Percentiles rank a stretch among this genome's conserved stretches.
Conservation (phyloP, 1,140 invertebrate genomes). For the Magallana ariakensis region DNA sequence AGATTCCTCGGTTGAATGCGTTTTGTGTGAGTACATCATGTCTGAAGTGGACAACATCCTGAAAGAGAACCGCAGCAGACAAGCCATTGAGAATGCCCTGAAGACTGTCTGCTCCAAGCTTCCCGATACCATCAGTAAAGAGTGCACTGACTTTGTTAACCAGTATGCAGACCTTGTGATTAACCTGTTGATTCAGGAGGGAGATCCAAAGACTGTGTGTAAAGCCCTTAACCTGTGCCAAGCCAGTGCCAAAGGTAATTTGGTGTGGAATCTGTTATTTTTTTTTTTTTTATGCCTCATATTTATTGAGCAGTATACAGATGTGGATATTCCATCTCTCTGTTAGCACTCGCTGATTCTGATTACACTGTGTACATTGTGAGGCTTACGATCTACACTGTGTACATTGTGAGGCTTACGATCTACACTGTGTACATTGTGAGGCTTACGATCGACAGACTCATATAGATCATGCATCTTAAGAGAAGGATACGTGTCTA, state of each 20-base stretch:
- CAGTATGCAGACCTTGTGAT: slow-evolving; percentile 89
- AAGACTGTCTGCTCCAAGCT: slow-evolving; percentile 84
- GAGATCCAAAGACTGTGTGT: slow-evolving; percentile 88
- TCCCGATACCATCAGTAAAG: slow-evolving; percentile 83
- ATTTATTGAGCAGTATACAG: too few species aligned
- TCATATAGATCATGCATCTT: too few species aligned
- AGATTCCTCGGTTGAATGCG: slow-evolving; percentile 37
- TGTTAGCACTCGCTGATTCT: too few species aligned
- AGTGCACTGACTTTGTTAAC: slow-evolving; percentile 89
- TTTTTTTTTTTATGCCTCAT: too few species aligned
- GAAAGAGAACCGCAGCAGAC: slow-evolving; percentile 10
- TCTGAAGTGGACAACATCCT: slow-evolving; percentile 45
- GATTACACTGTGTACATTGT: too few species aligned
- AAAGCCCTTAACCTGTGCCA: slow-evolving; percentile 85
- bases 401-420: too few species aligned
- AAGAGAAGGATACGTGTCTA: too few species aligned
- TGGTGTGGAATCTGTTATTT: not conserved
- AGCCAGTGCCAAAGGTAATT: not conserved
- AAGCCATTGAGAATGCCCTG: slow-evolving; percentile 38
- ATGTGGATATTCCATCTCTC: too few species aligned
- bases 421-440: too few species aligned
- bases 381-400: too few species aligned
- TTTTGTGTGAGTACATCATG: slow-evolving; percentile 54
- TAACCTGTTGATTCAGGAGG: slow-evolving; percentile 84
- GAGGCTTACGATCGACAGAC: too few species aligned